Conservation (phyloP, 92 coral and sea anemone genomes). For the Phenganax marumi region DNA sequence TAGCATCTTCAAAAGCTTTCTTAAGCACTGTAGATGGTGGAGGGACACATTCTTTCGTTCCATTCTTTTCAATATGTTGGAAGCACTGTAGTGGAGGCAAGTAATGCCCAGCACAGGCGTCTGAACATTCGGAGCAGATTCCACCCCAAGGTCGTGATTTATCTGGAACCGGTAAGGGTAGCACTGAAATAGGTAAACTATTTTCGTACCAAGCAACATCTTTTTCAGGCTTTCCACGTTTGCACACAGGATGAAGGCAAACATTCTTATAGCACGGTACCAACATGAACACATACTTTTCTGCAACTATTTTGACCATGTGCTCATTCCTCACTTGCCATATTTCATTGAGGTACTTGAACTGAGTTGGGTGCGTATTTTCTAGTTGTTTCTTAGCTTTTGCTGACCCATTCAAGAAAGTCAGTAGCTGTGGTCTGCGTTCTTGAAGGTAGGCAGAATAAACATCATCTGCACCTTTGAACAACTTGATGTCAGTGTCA, state of each 20-base stretch:
- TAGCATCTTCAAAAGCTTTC: constrained; percentile 38
- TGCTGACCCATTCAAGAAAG: constrained; percentile 54
- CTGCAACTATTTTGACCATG: constrained; percentile 46
- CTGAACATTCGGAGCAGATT: constrained; percentile 38
- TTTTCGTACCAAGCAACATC: constrained; percentile 27
- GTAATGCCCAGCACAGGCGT: constrained; percentile 56
- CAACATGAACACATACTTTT: constrained; percentile 53
- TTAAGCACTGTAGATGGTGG: constrained; percentile 48
- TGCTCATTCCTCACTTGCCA: constrained; percentile 58
- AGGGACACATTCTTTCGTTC: constrained; percentile 35
- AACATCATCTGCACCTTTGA: constrained; percentile 50
- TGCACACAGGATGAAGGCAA: constrained; percentile 55
- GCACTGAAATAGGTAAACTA: constrained; percentile 29
- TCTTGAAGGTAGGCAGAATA: constrained; percentile 47
- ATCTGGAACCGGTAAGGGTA: constrained; percentile 50
- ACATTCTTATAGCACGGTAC: constrained; percentile 37
- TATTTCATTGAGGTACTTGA: constrained; percentile 50
- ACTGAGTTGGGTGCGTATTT: constrained; percentile 44
- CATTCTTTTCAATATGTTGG: constrained; percentile 39
- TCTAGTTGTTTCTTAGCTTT: constrained; percentile 41
- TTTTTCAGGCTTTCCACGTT: background rate
- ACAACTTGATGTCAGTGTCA: constrained; percentile 35
- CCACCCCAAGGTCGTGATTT: constrained; percentile 58
- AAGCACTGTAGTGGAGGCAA: constrained; percentile 49
- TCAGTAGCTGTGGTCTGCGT: constrained; percentile 52